phyloP scores from a whole-genome alignment of 2,888 invertebrate genomes.

The Empis livida region DNA sequence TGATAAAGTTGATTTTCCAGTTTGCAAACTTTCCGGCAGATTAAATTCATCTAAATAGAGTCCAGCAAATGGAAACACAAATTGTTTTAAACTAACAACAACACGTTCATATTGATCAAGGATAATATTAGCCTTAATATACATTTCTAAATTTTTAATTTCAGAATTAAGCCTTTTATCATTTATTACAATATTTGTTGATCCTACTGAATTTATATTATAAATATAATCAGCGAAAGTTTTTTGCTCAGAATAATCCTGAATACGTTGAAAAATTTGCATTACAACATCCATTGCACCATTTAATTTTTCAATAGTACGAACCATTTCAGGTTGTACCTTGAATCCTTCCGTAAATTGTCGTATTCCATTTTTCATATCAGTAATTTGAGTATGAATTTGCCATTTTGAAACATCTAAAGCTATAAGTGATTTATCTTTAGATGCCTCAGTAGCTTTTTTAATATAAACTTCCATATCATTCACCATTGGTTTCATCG shows the following conservation, averaged over 20 bases:
- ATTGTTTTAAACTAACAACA: neutral
- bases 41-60: neutral
- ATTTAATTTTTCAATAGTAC: neutral
- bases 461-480: neutral
- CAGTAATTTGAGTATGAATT: neutral
- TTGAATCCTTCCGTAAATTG: neutral
- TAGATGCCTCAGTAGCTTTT: neutral
- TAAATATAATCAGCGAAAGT: neutral
- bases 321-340: neutral
- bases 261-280: neutral
- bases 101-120: neutral
- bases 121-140: neutral
- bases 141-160: neutral
- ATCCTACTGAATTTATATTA: neutral
- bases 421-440: neutral
- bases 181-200: neutral
- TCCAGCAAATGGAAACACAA: neutral
- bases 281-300: neutral
- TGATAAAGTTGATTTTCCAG: too few relatives aligned
- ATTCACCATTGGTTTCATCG: neutral
- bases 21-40: neutral
- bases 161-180: neutral
- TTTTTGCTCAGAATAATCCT: neutral
- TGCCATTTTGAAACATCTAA: neutral
- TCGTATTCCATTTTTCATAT: neutral